Evolutionary conservation across 1,140 invertebrate species (phyloP).

Genomic region (Pteromalus puparum): DNA sequence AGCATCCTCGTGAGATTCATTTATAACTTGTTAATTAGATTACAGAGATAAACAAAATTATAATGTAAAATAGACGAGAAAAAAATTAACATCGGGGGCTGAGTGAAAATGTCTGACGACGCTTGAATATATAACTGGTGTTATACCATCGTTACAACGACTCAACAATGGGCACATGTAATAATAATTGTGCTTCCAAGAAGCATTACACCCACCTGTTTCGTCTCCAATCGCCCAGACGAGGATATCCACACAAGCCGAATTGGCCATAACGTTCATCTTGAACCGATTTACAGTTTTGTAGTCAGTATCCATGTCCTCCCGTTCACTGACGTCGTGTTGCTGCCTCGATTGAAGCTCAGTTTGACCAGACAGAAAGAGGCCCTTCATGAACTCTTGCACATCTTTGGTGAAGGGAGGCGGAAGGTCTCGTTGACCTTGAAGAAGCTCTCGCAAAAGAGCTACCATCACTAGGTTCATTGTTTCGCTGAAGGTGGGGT

Average conservation of each 20-base stretch:
- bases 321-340: constrained; percentile 88
- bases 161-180: constrained; percentile 18
- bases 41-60: not conserved
- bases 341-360: constrained; percentile 88
- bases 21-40: not conserved
- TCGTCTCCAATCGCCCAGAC: constrained; percentile 98
- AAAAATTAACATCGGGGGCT: not conserved
- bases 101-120: not conserved
- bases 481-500: constrained; percentile 95
- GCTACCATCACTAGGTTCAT: constrained; percentile 95
- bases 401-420: constrained; percentile 95
- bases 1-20: constrained; percentile 54
- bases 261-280: constrained; percentile 97
- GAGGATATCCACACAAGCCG: constrained; percentile 96
- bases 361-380: constrained; percentile 94
- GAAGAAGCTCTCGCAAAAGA: constrained; percentile 91
- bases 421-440: constrained; percentile 92
- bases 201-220: constrained; percentile 82
- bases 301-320: constrained; percentile 86
- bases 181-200: not conserved
- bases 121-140: not conserved
- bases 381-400: constrained; percentile 89
- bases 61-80: not conserved
- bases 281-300: constrained; percentile 92
- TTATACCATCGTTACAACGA: not conserved